Evolutionary conservation across 2,888 invertebrate species (phyloP), one percentile per base, ranked within the genome.

Genomic region (Oegoconia quadripuncta): DNA sequence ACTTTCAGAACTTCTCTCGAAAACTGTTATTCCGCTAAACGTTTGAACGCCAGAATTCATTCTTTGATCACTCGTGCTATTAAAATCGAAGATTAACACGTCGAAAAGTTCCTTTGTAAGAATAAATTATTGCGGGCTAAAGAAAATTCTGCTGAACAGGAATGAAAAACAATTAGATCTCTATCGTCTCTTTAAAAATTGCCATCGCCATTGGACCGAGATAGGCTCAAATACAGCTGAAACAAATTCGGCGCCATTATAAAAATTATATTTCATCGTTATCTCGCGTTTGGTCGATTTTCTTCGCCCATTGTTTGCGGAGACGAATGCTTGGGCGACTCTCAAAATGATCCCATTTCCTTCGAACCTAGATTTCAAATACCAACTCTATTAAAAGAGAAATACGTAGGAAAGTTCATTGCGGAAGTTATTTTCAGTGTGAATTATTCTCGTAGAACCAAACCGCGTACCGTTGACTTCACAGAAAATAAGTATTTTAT

Each of bases 211-310:
- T 35, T 42, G 37, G 47, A 45, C 38, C 43, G 37, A 41, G 46
- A 49, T 46, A 47, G 46, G 23, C 37, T 44, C 50, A 44, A 53
- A 35, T 50, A 48, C 40, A 35, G 16, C 39, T 27, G 39, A 50
- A 55, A 60, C 51, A 58, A 55, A 60, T 59, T 55, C 39, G 46
- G 41, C 37, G 43, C 53, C 53, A 64, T 70, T 63, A 66, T 52
- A 50, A 58, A 61, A 69, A 68, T 63, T 63, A 63, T 64, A 62
- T 62, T 59, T 65, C 71, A 70, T 64, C 61, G 68, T 67, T 73
- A 68, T 72, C 69, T 68, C 45, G 50, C 50, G 50, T 60, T 69
- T 65, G 56, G 61, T 58, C 63, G 59, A 69, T 55, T 56, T 59
- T 56, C 57, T 55, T 59, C 51, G 37, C 25, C 57, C 41, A 52